Evolutionary conservation across 2,113 vertebrate species (phyloP), one percentile per base, ranked within the genome.

Genomic region (Cyphomyrus discorhynchus): DNA sequence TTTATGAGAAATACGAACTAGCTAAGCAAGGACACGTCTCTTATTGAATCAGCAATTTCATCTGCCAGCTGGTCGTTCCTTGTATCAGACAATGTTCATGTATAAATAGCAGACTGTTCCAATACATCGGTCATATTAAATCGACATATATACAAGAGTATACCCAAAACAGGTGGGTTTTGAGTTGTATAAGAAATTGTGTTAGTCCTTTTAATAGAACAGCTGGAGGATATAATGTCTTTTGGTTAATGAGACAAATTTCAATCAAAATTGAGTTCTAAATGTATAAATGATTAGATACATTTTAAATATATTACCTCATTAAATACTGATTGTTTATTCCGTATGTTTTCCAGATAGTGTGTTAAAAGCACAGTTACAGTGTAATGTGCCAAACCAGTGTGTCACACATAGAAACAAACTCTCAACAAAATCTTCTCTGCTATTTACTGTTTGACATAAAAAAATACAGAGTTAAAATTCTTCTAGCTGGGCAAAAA

Each of bases 91-190:
- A 91, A 66, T 80, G 86, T 90, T 92, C 53, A 90, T 88, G 86
- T 89, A 90, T 91, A 91, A 77, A 92, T 80, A 88, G 87, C 49
- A 91, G 88, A 87, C 15, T 84, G 87, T 88, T 90, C 89, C 52
- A 89, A 91, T 89, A 87, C 56, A 66, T 66, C 89, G 45, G 91
- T 88, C 80, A 56, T 74, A 83, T 86, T 31, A 39, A 53, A 87
- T 50, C 58, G 74, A 92, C 87, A 90, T 92, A 88, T 91, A 92
- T 91, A 90, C 93, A 95, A 93, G 92, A 94, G 93, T 93, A 93
- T 91, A 87, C 92, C 93, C 85, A 92, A 89, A 86, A 92, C 53
- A 90, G 21, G 58, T 47, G 74, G 21, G 31, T 87, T 87, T 53
- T 56, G 21, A 66, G 17, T 39, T 27, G 13, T 50, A 88, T 31